Conservation (phyloP, 2,888 invertebrate species). For the Melanostoma scalare region DNA sequence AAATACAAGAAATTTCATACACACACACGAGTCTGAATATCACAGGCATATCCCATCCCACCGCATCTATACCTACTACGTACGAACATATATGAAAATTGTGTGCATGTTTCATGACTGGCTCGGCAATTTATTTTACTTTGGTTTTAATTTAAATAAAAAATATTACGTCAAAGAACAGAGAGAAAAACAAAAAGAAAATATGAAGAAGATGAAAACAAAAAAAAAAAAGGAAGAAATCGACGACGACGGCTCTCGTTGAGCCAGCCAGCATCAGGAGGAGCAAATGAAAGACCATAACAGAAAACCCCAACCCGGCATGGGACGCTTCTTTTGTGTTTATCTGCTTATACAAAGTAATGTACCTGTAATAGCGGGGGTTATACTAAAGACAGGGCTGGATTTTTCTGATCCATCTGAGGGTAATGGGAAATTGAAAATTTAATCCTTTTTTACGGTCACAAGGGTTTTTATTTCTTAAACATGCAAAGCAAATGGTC, state of each 20-base stretch:
- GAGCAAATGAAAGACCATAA: slow-evolving; percentile 39
- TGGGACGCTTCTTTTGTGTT: slow-evolving; percentile 59
- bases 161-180: slow-evolving; percentile 54
- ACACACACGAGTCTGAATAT: slow-evolving; percentile 2
- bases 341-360: slow-evolving; percentile 67
- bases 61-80: no score
- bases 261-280: slow-evolving; percentile 9
- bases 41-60: not conserved
- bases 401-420: not conserved
- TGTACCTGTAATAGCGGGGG: slow-evolving; percentile 53
- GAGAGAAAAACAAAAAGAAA: slow-evolving; percentile 13
- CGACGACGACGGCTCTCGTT: slow-evolving; percentile 13
- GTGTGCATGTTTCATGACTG: slow-evolving; percentile 64
- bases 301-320: slow-evolving; percentile 21
- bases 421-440: no score
- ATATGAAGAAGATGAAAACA: slow-evolving; percentile 6
- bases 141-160: slow-evolving; percentile 72
- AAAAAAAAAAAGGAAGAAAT: not conserved
- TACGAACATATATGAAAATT: slow-evolving; percentile 2
- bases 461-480: no score
- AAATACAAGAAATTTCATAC: slow-evolving; percentile 1
- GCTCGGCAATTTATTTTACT: slow-evolving; percentile 65
- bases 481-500: no score
- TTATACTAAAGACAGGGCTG: not conserved
- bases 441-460: no score